Base-by-base conservation (phyloP, 2,888 invertebrate genomes). In the Willowsia nigromaculata region DNA sequence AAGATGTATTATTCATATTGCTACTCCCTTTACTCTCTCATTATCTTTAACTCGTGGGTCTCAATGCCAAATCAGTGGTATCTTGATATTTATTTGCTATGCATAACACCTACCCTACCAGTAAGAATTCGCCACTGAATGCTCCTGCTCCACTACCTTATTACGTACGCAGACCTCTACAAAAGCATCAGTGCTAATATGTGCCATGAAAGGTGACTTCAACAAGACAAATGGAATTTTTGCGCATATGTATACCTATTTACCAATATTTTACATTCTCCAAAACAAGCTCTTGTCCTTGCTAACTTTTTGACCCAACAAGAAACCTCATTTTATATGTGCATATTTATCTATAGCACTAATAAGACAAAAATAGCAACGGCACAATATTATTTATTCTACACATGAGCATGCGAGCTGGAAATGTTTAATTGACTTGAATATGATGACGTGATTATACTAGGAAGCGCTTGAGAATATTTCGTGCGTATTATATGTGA, bases 101-200 rank as follows among this genome's bases (percentile, higher is more conserved):
- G 40, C 76, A 47, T 76, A n/a, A 47, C 68, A 37, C 33, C 40
- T 37, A 68, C 68, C 33, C 40, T 37, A 68, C 68, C 33, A 37
- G 27, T 53, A 53, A 18, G 25, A 30, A 6, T n/a, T 30, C 11
- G 74, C 74, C 43, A 43, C 76, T 27, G 27, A 59, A 27, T 27
- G 76, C 76, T 76, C 30, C 76, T 76, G 76, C 40, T n/a, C 25
- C 15, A 76, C 76, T 76, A 76, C 76, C 18, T 1, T 76, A n/a
- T 76, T 76, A 76, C 76, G 50, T 50, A 37, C 40, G 11, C 2
- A 22, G 18, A 56, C 27, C 9, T 6, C 5, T 25, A 11, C 9
- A 59, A 7, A 59, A 15, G 25, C 59, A 59, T 0, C 22, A 7
- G 13, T 25, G 25, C 0, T 59, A 27, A 25, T 59, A 25, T 50